A percentile compares a stretch with the other conserved stretches of the same genome.
phyloP scores from a whole-genome alignment of 2,888 invertebrate species.

The Anoplius nigerrimus region DNA sequence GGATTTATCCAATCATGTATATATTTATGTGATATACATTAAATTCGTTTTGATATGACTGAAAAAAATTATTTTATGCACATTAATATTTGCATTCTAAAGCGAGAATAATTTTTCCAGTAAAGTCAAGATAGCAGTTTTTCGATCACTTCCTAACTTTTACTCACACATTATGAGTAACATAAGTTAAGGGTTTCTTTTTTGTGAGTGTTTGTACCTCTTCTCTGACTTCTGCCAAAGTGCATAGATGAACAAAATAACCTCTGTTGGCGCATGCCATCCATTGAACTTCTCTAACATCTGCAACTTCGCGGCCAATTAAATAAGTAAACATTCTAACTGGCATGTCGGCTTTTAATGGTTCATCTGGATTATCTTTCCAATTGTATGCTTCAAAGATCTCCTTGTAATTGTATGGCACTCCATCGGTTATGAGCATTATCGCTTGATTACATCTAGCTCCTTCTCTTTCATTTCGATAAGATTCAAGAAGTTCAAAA shows the following conservation, averaged over 20 bases:
- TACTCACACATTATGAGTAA: too few relatives aligned
- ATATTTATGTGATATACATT: too few relatives aligned
- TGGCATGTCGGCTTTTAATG: conserved; percentile 79
- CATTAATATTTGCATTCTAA: too few relatives aligned
- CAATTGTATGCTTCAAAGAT: conserved; percentile 95
- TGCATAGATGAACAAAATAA: conserved; percentile 96
- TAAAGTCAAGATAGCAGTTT: too few relatives aligned
- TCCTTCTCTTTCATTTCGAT: conserved; percentile 80
- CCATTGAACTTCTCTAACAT: conserved; percentile 95
- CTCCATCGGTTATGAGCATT: conserved; percentile 99
- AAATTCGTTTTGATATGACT: too few relatives aligned
- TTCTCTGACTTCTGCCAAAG: conserved; percentile 97
- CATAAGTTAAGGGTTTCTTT: not conserved
- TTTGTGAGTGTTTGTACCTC: conserved; percentile 78
- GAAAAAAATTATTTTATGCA: too few relatives aligned
- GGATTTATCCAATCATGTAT: too few relatives aligned
- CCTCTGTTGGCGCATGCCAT: conserved; percentile 99
- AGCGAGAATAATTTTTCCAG: too few relatives aligned
- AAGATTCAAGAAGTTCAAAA: conserved; percentile 88
- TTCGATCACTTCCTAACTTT: too few relatives aligned
- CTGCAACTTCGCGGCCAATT: conserved; percentile 92
- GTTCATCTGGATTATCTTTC: conserved; percentile 80
- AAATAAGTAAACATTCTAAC: conserved; percentile 98
- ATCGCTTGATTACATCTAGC: conserved; percentile 93
- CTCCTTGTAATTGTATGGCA: conserved; percentile 94